These are phyloP conservation scores for Trochalopteron elliotii DNA, from an alignment of 2,113 vertebrate genomes.

Conservation along the genomic window DNA sequence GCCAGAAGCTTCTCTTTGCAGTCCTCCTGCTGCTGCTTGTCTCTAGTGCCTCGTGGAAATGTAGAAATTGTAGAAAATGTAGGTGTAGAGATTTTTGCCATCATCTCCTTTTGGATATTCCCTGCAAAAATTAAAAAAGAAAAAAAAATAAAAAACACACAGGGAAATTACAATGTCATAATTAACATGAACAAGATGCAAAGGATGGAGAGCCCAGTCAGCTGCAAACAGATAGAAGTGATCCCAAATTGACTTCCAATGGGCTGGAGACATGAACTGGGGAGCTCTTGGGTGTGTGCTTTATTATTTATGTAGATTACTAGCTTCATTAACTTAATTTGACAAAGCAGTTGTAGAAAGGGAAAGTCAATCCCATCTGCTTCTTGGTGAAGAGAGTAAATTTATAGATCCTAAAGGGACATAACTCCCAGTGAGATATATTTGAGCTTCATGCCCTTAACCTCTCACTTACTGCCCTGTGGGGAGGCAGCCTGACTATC, in stretches of 20 bases:
- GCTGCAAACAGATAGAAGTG: background rate
- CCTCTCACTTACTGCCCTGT: background rate
- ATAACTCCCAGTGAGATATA: background rate
- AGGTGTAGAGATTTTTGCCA: background rate
- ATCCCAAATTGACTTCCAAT: background rate
- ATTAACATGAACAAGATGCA: background rate
- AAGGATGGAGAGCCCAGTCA: background rate
- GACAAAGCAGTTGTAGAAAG: background rate
- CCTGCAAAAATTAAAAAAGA: background rate
- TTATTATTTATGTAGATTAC: background rate
- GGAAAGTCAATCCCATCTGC: background rate
- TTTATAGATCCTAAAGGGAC: background rate
- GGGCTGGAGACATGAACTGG: background rate
- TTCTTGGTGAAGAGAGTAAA: background rate
- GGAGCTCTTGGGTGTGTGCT: background rate
- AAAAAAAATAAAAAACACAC: background rate
- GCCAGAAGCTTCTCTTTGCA: background rate
- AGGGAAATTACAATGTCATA: background rate
- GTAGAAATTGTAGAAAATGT: background rate
- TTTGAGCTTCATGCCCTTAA: background rate
- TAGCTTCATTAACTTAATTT: background rate
- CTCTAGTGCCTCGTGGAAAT: background rate
- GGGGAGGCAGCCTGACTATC: background rate
- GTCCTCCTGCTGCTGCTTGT: background rate
- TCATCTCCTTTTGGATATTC: background rate